Base-by-base conservation (phyloP, 2,113 vertebrate species). In the Leptobrachium leishanense region DNA sequence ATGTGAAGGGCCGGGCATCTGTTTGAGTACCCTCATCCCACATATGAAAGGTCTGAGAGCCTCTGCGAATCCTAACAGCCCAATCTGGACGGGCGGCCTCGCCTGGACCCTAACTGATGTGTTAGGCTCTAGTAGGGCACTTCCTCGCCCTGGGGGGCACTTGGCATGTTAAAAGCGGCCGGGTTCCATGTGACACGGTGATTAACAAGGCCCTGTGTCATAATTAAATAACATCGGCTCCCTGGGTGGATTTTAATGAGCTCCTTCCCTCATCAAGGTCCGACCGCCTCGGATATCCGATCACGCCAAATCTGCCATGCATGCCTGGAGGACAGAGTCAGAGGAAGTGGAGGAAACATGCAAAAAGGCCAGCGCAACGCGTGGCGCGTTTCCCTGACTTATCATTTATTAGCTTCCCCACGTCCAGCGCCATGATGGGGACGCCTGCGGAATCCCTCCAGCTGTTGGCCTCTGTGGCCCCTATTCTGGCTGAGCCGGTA, bases 101-200 rank as follows among this genome's bases (percentile, higher is more conserved):
- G 43, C 78, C 41, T 83, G 84, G 82, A 82, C 74, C 84, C 68
- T 83, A 86, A 75, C 77, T 66, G 81, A 81, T 88, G 86, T 86
- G 75, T 86, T n/a, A 31, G 85, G 59, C 65, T 72, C 53, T 46
- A 55, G 77, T n/a, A 59, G 59, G 41, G 57, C 12, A 63, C 20
- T n/a, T 78, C 82, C 82, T 82, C 85, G 82, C 84, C 90, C 88
- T 90, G 83, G 1, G 63, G 89, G 90, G 86, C 84, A 11, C 87
- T 91, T 89, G 90, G 91, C 90, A 89, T 94, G 93, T 93, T 92
- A 90, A 94, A 92, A 92, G 91, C 89, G 94, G 91, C 92, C 92
- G 92, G 90, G 88, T 87, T 87, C 91, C 73, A 53, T 83, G 84
- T 79, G 85, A 77, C 85, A 87, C 86, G 88, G 85, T 86, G 88